Evolutionary conservation across 2,113 vertebrate genomes (phyloP).

Genomic region (Mellivora capensis): DNA sequence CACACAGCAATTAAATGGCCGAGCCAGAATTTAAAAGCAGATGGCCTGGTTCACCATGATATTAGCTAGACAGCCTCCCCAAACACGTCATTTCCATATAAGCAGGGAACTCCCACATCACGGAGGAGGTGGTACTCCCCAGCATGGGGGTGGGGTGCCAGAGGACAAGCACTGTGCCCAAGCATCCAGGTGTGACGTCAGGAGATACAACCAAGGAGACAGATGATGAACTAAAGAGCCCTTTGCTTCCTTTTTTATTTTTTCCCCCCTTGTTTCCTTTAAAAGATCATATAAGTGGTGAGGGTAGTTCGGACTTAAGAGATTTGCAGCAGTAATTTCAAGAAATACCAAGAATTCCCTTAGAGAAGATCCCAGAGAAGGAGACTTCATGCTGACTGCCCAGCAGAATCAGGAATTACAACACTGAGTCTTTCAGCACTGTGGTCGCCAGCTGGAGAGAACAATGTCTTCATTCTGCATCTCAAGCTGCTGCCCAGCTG

Average conservation of each 20-base stretch:
- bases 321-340: not conserved
- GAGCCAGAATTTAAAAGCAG: not conserved
- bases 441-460: not conserved
- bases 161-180: not conserved
- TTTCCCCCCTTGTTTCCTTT: not conserved
- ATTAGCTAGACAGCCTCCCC: not conserved
- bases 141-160: not conserved
- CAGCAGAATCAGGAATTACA: not conserved
- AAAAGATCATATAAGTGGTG: not conserved
- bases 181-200: not conserved
- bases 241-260: not conserved
- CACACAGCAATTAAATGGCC: not conserved
- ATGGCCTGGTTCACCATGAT: not conserved
- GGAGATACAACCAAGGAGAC: not conserved
- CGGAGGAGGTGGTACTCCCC: not conserved
- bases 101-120: not conserved
- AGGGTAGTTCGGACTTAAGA: not conserved
- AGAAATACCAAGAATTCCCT: not conserved
- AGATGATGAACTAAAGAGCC: not conserved
- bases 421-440: fast-evolving
- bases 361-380: not conserved
- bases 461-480: not conserved
- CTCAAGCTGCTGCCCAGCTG: not conserved
- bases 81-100: not conserved
- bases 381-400: not conserved